phyloP scores from a whole-genome alignment of 2,113 vertebrate species.

The Stigmatopora nigra region DNA sequence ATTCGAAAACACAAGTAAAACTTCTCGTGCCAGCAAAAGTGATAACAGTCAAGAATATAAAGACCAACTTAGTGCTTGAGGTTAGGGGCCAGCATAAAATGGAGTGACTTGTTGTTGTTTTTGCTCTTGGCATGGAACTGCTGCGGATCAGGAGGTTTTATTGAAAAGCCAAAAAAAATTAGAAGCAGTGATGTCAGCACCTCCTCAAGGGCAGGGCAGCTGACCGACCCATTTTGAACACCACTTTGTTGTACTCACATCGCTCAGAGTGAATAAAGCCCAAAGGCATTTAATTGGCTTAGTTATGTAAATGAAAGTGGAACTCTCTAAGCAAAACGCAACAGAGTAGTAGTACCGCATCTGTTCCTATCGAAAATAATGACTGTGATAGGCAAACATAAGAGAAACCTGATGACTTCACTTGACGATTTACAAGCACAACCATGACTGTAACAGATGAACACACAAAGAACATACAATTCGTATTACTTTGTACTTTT shows the following conservation, averaged over 20 bases:
- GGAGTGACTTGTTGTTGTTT: constrained; percentile 12
- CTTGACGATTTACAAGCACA: constrained; percentile 22
- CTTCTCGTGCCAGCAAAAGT: neutral
- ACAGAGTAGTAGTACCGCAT: neutral
- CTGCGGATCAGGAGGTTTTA: constrained; percentile 20
- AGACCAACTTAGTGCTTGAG: neutral
- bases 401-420: neutral
- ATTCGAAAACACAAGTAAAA: constrained; percentile 6
- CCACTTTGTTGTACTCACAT: constrained; percentile 5
- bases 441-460: constrained; percentile 18
- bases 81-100: neutral
- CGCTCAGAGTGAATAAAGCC: neutral
- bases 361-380: constrained; percentile 1
- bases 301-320: neutral
- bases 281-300: neutral
- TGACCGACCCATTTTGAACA: constrained; percentile 21
- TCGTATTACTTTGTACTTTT: constrained; percentile 32
- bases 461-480: neutral
- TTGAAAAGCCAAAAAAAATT: constrained; percentile 28
- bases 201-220: constrained; percentile 10
- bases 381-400: neutral
- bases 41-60: neutral
- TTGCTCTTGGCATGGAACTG: constrained; percentile 6
- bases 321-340: neutral
- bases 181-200: constrained; percentile 23